Evolutionary conservation across 2,888 invertebrate species (phyloP), one percentile per base, ranked within the genome.

Genomic region (Philhelius pedissequus): DNA sequence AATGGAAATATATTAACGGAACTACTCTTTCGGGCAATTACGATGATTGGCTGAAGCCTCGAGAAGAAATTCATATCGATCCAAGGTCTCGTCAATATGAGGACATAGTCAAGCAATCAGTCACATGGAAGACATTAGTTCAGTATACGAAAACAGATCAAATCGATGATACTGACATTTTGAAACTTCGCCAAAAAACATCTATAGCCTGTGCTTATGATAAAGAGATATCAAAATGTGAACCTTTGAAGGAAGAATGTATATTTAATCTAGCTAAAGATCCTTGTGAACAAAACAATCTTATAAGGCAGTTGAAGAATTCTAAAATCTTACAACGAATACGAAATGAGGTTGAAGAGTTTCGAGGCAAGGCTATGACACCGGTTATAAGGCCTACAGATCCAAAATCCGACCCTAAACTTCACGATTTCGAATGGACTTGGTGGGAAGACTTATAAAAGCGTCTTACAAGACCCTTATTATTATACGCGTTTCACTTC

Each of bases 341-440:
- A 30, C 91, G 93, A 88, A 88, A 90, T 3, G 90, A 92, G 1
- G 87, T 94, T 0, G 86, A 90, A 20, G 90, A 92, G 58, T 91
- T 92, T 74, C 89, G 92, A 8, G 88, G 90, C 54, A 91, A 92
- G 0, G 91, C 92, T 0, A 87, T 93, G 43, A 89, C 91, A 4
- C 91, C 93, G 0, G 87, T 86, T 13, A 91, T 91, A 48, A 93
- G 93, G 87, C 88, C 92, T 0, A 87, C 89, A 2, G 94, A 94
- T 89, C 91, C 92, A 0, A 90, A 89, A 1, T 93, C 93, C 5
- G 91, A 94, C 90, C 94, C 94, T 0, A 88, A 87, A 0, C 88
- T 91, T 8, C 93, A 93, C 91, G 92, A 93, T 74, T 90, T 92
- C 52, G 93, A 93, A 1, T 94, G 94, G 94, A 92, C 92, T 3